Base-by-base conservation (phyloP, 1,140 invertebrate species). In the Zaprionus lachaisei region DNA sequence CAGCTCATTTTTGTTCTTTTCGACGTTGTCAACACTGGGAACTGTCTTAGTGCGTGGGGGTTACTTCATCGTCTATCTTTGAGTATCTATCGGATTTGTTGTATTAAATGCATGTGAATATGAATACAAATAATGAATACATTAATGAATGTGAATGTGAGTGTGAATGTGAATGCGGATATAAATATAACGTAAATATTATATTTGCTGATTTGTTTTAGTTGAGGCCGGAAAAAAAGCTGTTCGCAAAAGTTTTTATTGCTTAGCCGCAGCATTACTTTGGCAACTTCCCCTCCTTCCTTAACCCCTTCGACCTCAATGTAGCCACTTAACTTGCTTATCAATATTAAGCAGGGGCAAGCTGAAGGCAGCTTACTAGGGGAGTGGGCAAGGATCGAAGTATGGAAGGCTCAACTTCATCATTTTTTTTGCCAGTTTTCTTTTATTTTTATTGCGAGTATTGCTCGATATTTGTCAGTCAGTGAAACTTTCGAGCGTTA, bases 401-500 rank as follows among this genome's bases (percentile, higher is more conserved):
- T 4, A 11, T 34, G 31, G 17, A 58, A 63, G 51, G 49, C 66
- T 64, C 54, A 64, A 64, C 72, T 71, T 71, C 72, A 75, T 71
- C 61, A 72, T 76, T 66, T 76, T 76, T 58, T 57, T 67, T 38
- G 15, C 62, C 60, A 57, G 51, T 57, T 55, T 77, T 66, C 41
- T 77, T 77, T 72, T 77, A 61, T 66, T 70, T 68, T 62, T 65
- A 65, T 76, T 72, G 58, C 55, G 26, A 72, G 61, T 72, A 76
- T 72, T 72, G 62, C 63, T 72, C 74, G 74, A 77, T 77, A 77
- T 77, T 77, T 77, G 74, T 77, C 73, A 76, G 73, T 76, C 70
- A 80, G 77, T 89, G 56, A 87, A 87, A 87, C 79, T 87, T 87
- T 90, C 85, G 69, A 87, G 85, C 84, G 78, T 89, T 87, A 87